phyloP scores from a whole-genome alignment of 2,797 vertebrate species.

The Halcyon leucocephala region DNA sequence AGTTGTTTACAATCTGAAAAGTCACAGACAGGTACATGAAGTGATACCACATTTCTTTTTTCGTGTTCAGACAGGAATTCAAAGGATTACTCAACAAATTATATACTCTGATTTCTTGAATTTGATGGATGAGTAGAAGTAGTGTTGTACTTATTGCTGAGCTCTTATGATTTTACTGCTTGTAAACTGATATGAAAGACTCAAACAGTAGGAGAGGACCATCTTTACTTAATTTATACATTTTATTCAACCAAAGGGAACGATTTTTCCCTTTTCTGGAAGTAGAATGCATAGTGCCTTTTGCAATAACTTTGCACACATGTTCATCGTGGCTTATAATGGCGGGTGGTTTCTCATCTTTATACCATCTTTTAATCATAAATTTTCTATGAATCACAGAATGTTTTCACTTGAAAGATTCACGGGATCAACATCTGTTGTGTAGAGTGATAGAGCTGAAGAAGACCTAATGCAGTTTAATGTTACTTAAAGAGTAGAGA shows the following conservation, averaged over 20 bases:
- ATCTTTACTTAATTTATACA: slow-evolving; percentile 70
- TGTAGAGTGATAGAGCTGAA: slow-evolving; percentile 43
- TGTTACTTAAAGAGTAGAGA: slow-evolving; percentile 32
- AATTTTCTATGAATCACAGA: slow-evolving; percentile 67
- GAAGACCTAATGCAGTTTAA: slow-evolving; percentile 37
- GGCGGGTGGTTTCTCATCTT: slow-evolving; percentile 64
- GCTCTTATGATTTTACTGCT: slow-evolving; percentile 63
- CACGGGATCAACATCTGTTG: slow-evolving; percentile 58
- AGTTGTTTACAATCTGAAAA: slow-evolving; percentile 44
- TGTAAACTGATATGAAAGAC: slow-evolving; percentile 68
- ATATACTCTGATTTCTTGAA: slow-evolving; percentile 53
- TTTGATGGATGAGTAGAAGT: slow-evolving; percentile 53
- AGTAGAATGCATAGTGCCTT: slow-evolving; percentile 1
- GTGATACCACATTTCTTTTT: slow-evolving; percentile 24
- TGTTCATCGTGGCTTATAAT: slow-evolving; percentile 59
- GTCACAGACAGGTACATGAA: slow-evolving; percentile 44
- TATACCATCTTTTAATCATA: slow-evolving; percentile 73
- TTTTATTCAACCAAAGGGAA: slow-evolving; percentile 58
- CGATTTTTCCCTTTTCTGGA: slow-evolving; percentile 49
- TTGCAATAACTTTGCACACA: slow-evolving; percentile 64
- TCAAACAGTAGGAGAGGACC: slow-evolving; percentile 63
- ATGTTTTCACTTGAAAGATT: slow-evolving; percentile 68
- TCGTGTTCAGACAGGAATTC: slow-evolving; percentile 30
- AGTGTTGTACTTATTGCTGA: slow-evolving; percentile 55
- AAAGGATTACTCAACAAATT: slow-evolving; percentile 46